phyloP scores from a whole-genome alignment of 2,797 vertebrate genomes.

The Thalassophryne amazonica region DNA sequence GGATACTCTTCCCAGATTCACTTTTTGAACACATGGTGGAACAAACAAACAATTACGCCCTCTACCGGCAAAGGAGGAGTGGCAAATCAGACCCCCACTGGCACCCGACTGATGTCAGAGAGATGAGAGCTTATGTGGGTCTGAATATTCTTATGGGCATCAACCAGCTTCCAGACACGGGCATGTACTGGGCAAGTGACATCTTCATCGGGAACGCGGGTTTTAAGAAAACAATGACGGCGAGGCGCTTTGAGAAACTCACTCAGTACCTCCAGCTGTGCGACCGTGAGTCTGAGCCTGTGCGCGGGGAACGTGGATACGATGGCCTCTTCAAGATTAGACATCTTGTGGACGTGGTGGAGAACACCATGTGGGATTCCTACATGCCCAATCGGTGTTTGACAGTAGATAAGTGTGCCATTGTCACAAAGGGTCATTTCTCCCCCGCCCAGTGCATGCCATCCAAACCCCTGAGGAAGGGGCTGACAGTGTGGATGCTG shows the following conservation, averaged over 20 bases:
- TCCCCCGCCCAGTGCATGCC: slow-evolving; percentile 81
- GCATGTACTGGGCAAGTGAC: slow-evolving; percentile 86
- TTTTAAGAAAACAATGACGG: slow-evolving; percentile 85
- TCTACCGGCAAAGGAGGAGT: slow-evolving; percentile 83
- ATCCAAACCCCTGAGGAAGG: slow-evolving; percentile 80
- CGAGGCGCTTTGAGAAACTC: slow-evolving; percentile 82
- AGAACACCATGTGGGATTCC: slow-evolving; percentile 82
- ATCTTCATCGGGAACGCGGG: slow-evolving; percentile 85
- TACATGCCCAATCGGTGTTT: slow-evolving; percentile 81
- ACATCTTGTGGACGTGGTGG: slow-evolving; percentile 79
- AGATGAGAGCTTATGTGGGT: slow-evolving; percentile 83
- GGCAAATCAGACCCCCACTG: slow-evolving; percentile 83
- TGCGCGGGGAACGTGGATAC: slow-evolving; percentile 78
- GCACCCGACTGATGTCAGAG: slow-evolving; percentile 83
- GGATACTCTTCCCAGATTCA: slow-evolving; percentile 86
- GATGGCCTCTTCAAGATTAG: slow-evolving; percentile 83
- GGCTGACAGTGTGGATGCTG: slow-evolving; percentile 84
- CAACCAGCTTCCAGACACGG: slow-evolving; percentile 83
- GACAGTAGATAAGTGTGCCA: slow-evolving; percentile 78
- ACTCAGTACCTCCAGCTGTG: slow-evolving; percentile 84
- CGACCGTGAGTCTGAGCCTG: slow-evolving; percentile 76
- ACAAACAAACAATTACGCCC: slow-evolving; percentile 89
- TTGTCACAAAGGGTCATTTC: slow-evolving; percentile 77
- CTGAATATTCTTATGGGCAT: slow-evolving; percentile 86
- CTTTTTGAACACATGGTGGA: slow-evolving; percentile 88